phyloP scores from a whole-genome alignment of 2,113 vertebrate species.

The Otolemur garnettii region DNA sequence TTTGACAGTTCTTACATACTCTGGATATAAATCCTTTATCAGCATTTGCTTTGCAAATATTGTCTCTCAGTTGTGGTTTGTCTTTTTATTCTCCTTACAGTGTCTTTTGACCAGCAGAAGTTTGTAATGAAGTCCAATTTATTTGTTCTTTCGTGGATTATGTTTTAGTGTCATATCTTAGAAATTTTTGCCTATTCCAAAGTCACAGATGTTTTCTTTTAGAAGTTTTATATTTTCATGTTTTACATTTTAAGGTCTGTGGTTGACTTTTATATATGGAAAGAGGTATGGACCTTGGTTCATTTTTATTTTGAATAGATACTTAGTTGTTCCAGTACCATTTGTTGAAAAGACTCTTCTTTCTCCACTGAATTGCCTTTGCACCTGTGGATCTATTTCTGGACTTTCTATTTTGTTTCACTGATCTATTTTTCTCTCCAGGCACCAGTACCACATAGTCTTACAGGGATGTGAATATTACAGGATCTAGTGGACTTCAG shows the following conservation, averaged over 20 bases:
- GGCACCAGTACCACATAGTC: background rate
- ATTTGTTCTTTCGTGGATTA: constrained; percentile 17
- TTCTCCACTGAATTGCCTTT: constrained; percentile 40
- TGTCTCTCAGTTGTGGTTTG: constrained; percentile 28
- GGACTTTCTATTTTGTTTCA: constrained; percentile 35
- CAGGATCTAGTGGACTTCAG: constrained; percentile 15
- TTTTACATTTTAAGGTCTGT: constrained; percentile 18
- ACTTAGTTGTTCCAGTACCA: background rate
- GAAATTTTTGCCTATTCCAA: background rate
- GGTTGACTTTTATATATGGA: constrained; percentile 16
- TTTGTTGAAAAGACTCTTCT: constrained; percentile 58
- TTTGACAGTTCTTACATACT: background rate
- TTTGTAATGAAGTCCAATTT: constrained; percentile 51
- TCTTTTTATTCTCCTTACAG: constrained; percentile 45
- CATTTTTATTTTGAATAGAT: background rate
- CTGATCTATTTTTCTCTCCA: constrained; percentile 40
- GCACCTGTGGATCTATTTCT: constrained; percentile 53
- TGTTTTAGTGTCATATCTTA: constrained; percentile 25
- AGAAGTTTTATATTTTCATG: background rate
- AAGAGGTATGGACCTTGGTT: background rate
- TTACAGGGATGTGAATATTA: constrained; percentile 24
- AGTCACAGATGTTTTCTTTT: background rate
- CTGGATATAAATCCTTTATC: background rate
- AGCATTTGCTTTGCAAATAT: constrained; percentile 6
- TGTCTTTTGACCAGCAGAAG: constrained; percentile 46